Evolutionary conservation across 2,888 invertebrate species (phyloP).

Genomic region (Leptinotarsa rubiginosa): DNA sequence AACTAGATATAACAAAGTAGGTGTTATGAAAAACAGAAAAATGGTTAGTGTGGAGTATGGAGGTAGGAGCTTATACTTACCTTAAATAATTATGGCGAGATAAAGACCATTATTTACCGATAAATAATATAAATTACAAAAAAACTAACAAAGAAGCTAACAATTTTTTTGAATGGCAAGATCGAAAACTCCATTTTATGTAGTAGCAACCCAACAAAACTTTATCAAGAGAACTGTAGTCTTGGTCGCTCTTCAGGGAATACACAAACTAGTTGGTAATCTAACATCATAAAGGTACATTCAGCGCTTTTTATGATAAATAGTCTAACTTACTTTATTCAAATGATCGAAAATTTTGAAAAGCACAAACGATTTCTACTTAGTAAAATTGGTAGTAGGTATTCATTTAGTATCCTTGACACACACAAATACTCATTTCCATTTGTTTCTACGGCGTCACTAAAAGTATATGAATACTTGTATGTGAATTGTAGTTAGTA

Average conservation of each 20-base stretch:
- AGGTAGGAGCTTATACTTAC: constrained; percentile 52
- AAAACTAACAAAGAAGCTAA: constrained; percentile 48
- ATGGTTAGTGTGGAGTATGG: constrained; percentile 31
- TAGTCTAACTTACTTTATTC: background rate
- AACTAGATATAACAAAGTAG: background rate
- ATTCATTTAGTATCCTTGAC: background rate
- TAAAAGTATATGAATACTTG: background rate
- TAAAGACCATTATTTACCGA: constrained; percentile 51
- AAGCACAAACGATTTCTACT: background rate
- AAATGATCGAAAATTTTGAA: background rate
- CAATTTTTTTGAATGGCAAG: constrained; percentile 55
- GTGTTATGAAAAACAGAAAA: constrained; percentile 18
- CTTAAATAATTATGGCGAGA: constrained; percentile 61
- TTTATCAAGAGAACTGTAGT: constrained; percentile 55
- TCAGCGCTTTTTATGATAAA: background rate
- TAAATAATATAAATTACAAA: constrained; percentile 56
- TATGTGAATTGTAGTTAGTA: too few species aligned
- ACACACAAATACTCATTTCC: background rate
- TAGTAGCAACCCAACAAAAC: constrained; percentile 47
- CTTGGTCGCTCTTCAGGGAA: constrained; percentile 18
- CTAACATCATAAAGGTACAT: constrained; percentile 11
- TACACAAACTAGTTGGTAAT: constrained; percentile 16
- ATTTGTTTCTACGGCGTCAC: background rate
- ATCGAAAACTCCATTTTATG: constrained; percentile 51
- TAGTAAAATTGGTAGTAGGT: background rate